phyloP scores from a whole-genome alignment of 2,797 vertebrate species.

The Microctenopoma stevenorrisi region DNA sequence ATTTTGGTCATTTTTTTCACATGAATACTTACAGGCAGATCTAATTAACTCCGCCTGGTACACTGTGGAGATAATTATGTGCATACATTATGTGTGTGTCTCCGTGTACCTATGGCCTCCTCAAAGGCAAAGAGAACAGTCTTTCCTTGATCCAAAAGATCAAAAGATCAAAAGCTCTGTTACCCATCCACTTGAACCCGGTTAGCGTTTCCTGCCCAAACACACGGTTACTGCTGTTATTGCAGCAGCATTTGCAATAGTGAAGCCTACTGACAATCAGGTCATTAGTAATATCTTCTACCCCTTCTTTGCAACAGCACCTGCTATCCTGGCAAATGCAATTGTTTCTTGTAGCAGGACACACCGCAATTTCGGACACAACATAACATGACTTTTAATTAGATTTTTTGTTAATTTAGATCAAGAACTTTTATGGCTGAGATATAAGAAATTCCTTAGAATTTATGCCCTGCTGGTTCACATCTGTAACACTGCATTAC shows the following conservation, averaged over 20 bases:
- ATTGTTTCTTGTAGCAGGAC: not conserved
- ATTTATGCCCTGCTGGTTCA: not conserved
- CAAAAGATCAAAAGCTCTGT: constrained; percentile 91
- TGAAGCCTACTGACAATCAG: not conserved
- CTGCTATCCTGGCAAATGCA: not conserved
- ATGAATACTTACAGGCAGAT: constrained; percentile 8
- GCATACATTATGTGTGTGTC: not conserved
- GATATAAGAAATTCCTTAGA: not conserved
- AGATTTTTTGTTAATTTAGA: too few relatives aligned
- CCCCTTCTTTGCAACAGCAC: not conserved
- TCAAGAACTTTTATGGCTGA: too few relatives aligned
- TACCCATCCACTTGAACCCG: constrained; percentile 99
- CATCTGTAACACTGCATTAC: constrained; percentile 68
- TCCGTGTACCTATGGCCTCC: constrained; percentile 93
- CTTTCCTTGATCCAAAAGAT: constrained; percentile 86
- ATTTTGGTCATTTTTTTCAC: constrained; percentile 14
- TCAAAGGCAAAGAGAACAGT: constrained; percentile 97
- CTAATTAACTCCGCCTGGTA: constrained; percentile 9
- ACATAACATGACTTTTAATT: not conserved
- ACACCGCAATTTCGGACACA: not conserved
- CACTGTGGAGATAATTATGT: not conserved
- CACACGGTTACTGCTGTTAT: constrained; percentile 7
- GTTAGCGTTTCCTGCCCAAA: constrained; percentile 93
- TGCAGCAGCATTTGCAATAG: not conserved
- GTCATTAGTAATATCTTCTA: not conserved